Conservation (phyloP, 2,797 vertebrate species). For the Lates japonicus region DNA sequence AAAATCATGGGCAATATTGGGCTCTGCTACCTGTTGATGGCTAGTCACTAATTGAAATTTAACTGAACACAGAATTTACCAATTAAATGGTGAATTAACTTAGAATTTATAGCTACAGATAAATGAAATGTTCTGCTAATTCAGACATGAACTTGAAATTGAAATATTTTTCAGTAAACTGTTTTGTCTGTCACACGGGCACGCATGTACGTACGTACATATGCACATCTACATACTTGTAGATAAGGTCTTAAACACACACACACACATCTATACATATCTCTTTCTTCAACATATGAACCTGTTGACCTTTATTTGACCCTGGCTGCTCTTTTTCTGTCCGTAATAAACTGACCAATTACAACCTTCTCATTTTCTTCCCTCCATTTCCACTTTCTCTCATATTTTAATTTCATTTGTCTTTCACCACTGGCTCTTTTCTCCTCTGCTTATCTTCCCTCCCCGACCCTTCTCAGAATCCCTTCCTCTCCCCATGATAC, state of each 20-base stretch:
- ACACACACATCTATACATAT: too few relatives aligned
- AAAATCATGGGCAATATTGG: too few relatives aligned
- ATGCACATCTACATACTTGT: too few relatives aligned
- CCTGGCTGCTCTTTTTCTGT: neutral
- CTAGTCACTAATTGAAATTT: neutral
- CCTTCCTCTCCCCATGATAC: neutral
- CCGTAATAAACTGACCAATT: conserved; percentile 18
- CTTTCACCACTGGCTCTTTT: neutral
- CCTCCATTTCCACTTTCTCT: neutral
- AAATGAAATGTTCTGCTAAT: too few relatives aligned
- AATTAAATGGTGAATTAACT: too few relatives aligned
- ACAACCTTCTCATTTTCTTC: conserved; percentile 12
- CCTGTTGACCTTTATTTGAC: conserved; percentile 17
- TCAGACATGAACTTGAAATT: too few relatives aligned
- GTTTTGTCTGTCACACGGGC: neutral
- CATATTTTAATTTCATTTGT: conserved; percentile 1
- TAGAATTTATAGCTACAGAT: too few relatives aligned
- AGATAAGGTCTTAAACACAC: too few relatives aligned
- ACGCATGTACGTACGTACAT: neutral
- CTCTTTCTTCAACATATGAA: neutral
- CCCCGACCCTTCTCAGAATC: neutral
- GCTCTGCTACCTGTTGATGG: neutral
- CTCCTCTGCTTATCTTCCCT: neutral
- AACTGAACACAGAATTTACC: neutral
- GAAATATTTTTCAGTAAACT: too few relatives aligned